A percentile compares a stretch with the other conserved stretches of the same genome.
Evolutionary conservation across 2,113 vertebrate species (phyloP).

Genomic region (Phalacrocorax pelagicus): DNA sequence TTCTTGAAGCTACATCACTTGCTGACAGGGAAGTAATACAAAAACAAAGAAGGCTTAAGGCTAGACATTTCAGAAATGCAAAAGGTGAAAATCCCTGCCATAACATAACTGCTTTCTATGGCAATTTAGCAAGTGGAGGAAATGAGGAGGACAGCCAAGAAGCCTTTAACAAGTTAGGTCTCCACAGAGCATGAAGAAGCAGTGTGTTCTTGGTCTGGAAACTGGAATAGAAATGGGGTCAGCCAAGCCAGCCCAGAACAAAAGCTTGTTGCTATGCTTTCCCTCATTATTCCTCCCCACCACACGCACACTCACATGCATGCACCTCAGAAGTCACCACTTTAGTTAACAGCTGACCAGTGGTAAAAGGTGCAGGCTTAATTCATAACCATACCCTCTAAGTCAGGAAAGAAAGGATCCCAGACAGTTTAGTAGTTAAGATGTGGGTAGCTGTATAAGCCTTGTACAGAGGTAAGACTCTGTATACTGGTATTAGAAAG

Average conservation of each 20-base stretch:
- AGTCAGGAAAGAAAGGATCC: not conserved
- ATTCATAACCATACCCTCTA: not conserved
- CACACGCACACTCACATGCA: too few relatives aligned
- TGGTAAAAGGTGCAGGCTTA: not conserved
- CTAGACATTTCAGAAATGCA: not conserved
- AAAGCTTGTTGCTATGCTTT: not conserved
- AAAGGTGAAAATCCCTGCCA: not conserved
- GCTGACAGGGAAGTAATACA: not conserved
- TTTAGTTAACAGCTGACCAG: not conserved
- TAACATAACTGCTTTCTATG: not conserved
- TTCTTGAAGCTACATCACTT: not conserved
- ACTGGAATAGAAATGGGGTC: not conserved
- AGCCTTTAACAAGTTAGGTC: not conserved
- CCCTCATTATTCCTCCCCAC: not conserved
- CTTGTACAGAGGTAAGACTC: not conserved
- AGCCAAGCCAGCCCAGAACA: not conserved
- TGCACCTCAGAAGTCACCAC: rapidly evolving
- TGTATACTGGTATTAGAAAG: not conserved
- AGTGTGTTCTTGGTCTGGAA: not conserved
- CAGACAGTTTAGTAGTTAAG: not conserved
- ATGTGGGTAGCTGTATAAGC: not conserved
- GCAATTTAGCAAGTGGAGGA: conserved; percentile 6
- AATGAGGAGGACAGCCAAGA: conserved; percentile 1
- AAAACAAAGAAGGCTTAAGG: not conserved
- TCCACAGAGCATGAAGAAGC: not conserved